phyloP scores from a whole-genome alignment of 2,888 invertebrate species.

The Protophormia terraenovae region DNA sequence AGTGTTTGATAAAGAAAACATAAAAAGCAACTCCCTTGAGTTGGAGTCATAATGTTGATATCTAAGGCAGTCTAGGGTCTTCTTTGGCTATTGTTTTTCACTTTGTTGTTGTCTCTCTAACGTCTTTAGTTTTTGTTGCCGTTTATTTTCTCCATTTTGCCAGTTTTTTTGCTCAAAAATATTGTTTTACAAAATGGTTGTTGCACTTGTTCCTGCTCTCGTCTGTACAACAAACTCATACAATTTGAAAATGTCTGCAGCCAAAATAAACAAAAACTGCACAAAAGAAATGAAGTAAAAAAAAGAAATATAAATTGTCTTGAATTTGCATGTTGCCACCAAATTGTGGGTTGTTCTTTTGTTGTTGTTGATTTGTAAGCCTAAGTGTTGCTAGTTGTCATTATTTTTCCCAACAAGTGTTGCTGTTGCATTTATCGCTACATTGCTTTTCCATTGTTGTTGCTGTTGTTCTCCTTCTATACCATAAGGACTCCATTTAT shows the following conservation, averaged over 20 bases:
- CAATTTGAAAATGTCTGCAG: neutral
- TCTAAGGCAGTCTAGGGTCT: neutral
- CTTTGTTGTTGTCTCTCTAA: constrained; percentile 6
- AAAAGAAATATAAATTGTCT: constrained; percentile 4
- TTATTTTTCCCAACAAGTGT: too few relatives aligned
- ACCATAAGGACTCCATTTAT: constrained; percentile 27
- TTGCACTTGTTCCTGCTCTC: constrained; percentile 75
- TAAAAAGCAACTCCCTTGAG: constrained; percentile 14
- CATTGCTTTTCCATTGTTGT: constrained; percentile 32
- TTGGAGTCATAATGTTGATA: neutral
- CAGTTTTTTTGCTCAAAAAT: constrained; percentile 20
- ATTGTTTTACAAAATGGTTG: constrained; percentile 79
- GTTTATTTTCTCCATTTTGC: constrained; percentile 22
- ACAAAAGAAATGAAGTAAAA: neutral
- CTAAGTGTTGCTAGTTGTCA: constrained; percentile 21
- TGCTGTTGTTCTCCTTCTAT: constrained; percentile 63
- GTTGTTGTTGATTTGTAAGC: constrained; percentile 37
- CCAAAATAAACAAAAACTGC: neutral
- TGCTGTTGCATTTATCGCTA: too few relatives aligned
- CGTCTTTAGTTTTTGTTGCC: constrained; percentile 21
- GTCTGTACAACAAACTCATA: constrained; percentile 31
- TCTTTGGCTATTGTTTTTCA: neutral
- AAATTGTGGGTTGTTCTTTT: constrained; percentile 61
- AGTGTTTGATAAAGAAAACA: neutral
- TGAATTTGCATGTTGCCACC: constrained; percentile 50